Conservation (phyloP, 2,888 invertebrate genomes). For the Deroplatys truncata region DNA sequence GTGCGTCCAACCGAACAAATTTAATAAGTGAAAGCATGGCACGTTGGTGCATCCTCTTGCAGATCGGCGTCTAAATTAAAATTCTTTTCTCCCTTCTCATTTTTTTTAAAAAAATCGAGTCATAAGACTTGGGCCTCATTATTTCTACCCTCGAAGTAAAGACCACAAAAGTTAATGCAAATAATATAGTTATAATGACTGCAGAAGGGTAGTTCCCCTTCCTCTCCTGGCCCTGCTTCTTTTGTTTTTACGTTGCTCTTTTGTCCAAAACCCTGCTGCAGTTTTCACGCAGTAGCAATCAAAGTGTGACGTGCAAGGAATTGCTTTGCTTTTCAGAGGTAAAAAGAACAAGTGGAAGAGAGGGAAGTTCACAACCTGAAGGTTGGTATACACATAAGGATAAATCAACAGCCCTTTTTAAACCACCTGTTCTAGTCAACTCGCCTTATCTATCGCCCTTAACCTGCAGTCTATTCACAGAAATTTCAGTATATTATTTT, state of each 20-base stretch:
- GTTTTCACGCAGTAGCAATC: neutral
- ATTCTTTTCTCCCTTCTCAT: neutral
- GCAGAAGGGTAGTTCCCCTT: neutral
- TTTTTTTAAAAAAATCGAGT: neutral
- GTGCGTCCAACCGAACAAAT: constrained; percentile 13
- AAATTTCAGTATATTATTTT: no score
- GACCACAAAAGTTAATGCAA: neutral
- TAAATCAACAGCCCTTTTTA: neutral
- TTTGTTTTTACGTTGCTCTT: neutral
- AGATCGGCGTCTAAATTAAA: neutral
- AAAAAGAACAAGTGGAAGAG: neutral
- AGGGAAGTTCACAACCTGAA: neutral
- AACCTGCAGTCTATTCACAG: neutral
- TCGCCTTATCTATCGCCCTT: neutral
- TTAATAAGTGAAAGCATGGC: constrained; percentile 10
- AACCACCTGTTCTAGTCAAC: neutral
- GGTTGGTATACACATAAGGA: neutral
- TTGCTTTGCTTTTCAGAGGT: neutral
- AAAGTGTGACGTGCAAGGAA: neutral
- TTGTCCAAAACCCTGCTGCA: neutral
- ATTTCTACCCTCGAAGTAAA: neutral
- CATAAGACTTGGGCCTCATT: neutral
- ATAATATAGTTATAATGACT: neutral
- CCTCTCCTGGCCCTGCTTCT: neutral
- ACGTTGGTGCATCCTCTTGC: neutral